Evolutionary conservation across 2,888 invertebrate species (phyloP), one percentile per base, ranked within the genome.

Genomic region (Drymonia ruficornis): DNA sequence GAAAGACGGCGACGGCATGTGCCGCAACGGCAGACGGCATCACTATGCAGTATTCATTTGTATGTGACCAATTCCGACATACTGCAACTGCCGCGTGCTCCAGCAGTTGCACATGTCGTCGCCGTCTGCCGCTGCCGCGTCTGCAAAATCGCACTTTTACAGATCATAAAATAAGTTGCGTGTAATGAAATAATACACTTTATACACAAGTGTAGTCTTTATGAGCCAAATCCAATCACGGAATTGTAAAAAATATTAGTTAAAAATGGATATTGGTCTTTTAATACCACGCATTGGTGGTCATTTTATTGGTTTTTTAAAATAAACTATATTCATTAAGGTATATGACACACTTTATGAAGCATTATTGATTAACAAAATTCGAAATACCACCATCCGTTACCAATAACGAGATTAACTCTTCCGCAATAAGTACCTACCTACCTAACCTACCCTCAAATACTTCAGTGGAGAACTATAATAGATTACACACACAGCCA

Each of bases 191-290:
- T 44, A 49, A 60, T 59, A 36, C 18, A 54, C 52, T n/a, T n/a
- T n/a, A 28, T 53, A 40, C 50, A 54, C 53, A 63, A 59, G 15
- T 61, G 61, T 66, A 69, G 68, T 69, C 69, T 66, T n/a, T 66
- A 56, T 55, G 53, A 31, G 49, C 43, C 55, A 64, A 63, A 64
- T 66, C 60, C 61, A 55, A 49, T 62, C 53, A 52, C 53, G 53
- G 59, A 68, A 42, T 65, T 55, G 46, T 65, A 50, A 51, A 11
- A 43, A 34, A 49, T 31, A 50, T 51, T 55, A 51, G 47, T 43
- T 31, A 58, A 53, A 50, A 49, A 19, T 53, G 18, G 28, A n/a
- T n/a, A n/a, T n/a, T n/a, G n/a, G n/a, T n/a, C n/a, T n/a, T n/a
- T n/a, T n/a, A n/a, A n/a, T n/a, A n/a, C n/a, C n/a, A n/a, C n/a